Evolutionary conservation across 2,888 invertebrate genomes (phyloP), one percentile per base, ranked within the genome.

Genomic region (Petrolisthes manimaculis): DNA sequence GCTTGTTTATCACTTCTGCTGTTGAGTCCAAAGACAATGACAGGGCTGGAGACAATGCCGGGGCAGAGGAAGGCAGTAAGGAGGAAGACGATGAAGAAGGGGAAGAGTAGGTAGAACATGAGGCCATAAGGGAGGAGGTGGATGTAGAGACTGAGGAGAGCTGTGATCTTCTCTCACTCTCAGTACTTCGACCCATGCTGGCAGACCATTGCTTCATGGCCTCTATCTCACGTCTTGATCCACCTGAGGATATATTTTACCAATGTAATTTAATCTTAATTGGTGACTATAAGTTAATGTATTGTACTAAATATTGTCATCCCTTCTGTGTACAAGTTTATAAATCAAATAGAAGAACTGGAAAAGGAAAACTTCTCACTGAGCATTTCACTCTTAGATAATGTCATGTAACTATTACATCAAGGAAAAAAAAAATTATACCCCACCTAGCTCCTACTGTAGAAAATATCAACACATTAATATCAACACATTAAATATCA

Each of bases 181-280:
- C 71, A 24, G 21, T 12, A n/a, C 55, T 14, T 18, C 74, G n/a
- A 1, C 56, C 21, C 84, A 88, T 78, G 84, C 88, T 88, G 67
- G 74, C 53, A 24, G 88, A 74, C 18, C 88, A 61, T 75, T 88
- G 88, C 84, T 84, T 84, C 18, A 78, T 55, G 9, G 56, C 51
- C 55, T 88, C 88, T 5, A 61, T 21, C 54, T 88, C 88, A 74
- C 84, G 55, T 21, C 84, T 84, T n/a, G 80, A 8, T 12, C 51
- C 56, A 53, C 88, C 88, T 84, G 84, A n/a, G 21, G n/a, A 75
- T 14, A 56, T 56, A 61, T n/a, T 37, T 37, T 37, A 37, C 37
- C 37, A 37, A 37, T 37, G 37, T 37, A 37, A 37, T 37, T 37
- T 37, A 37, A 37, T 37, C 37, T 37, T 37, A 1, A 37, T 37